Conservation (phyloP, 1,140 invertebrate genomes). For the Nasonia vitripennis region DNA sequence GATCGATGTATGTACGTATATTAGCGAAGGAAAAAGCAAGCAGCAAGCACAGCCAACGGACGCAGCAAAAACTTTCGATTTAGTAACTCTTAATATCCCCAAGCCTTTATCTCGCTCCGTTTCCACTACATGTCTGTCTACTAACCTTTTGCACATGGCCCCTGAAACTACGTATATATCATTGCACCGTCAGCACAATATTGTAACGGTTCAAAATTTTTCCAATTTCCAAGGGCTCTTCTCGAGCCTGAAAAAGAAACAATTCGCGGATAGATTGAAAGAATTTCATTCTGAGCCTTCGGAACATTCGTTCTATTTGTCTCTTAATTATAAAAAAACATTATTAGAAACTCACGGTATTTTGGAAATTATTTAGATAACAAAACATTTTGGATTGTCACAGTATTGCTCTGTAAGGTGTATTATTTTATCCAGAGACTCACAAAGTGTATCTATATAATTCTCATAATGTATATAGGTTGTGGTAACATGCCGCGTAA, state of each 20-base stretch:
- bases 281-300: neutral
- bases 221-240: neutral
- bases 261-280: neutral
- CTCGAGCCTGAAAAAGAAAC: neutral
- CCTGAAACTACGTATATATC: neutral
- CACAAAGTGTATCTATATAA: neutral
- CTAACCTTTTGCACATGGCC: neutral
- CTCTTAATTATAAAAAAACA: too few species aligned
- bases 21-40: neutral
- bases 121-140: neutral
- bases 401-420: neutral
- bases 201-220: slow-evolving; percentile 19
- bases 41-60: neutral
- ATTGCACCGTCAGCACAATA: slow-evolving; percentile 26
- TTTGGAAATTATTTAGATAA: neutral
- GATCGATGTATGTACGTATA: neutral
- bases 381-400: slow-evolving; percentile 34
- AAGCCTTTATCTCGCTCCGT: neutral
- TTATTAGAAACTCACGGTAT: neutral
- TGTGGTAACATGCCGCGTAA: neutral
- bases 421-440: neutral
- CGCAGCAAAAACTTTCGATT: neutral
- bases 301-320: neutral
- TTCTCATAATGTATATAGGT: neutral
- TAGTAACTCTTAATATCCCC: neutral